A percentile compares a stretch with the other conserved stretches of the same genome.
phyloP scores from a whole-genome alignment of 2,113 vertebrate species.

The Ovis canadensis region DNA sequence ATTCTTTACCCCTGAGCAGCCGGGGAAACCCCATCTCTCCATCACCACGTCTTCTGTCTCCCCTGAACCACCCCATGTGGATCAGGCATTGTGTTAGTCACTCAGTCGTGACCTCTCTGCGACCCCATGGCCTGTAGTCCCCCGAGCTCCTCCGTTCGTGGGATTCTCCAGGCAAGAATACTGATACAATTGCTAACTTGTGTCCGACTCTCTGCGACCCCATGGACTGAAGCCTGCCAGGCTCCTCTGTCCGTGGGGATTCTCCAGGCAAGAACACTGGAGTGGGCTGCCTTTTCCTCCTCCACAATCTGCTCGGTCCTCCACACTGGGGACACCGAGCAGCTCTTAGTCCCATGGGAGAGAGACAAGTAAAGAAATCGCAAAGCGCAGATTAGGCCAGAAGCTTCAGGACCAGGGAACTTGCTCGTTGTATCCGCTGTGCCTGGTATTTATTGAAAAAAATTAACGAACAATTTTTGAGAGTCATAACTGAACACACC shows the following conservation, averaged over 20 bases:
- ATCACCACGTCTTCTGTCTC: neutral
- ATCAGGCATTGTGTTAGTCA: accelerated
- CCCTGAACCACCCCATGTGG: neutral
- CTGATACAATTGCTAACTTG: neutral
- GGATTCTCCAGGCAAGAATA: neutral
- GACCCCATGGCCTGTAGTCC: accelerated
- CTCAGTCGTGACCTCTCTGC: neutral
- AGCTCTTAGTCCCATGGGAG: neutral
- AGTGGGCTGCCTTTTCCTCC: neutral
- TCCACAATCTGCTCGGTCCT: neutral
- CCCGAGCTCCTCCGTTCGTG: accelerated
- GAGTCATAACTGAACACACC: neutral
- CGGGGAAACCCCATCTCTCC: neutral
- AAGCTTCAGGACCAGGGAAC: neutral
- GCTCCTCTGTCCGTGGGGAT: neutral
- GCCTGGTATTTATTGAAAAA: neutral
- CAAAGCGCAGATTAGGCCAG: neutral
- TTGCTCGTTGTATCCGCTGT: neutral
- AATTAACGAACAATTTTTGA: neutral
- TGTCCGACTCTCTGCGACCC: neutral
- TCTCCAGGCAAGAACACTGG: neutral
- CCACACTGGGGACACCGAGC: neutral
- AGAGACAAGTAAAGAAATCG: neutral
- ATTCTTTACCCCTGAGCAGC: neutral
- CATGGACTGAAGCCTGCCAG: neutral